A percentile compares a stretch with the other conserved stretches of the same genome.
Conservation (phyloP, 1,140 invertebrate species). For the Hydropsyche tenuis region DNA sequence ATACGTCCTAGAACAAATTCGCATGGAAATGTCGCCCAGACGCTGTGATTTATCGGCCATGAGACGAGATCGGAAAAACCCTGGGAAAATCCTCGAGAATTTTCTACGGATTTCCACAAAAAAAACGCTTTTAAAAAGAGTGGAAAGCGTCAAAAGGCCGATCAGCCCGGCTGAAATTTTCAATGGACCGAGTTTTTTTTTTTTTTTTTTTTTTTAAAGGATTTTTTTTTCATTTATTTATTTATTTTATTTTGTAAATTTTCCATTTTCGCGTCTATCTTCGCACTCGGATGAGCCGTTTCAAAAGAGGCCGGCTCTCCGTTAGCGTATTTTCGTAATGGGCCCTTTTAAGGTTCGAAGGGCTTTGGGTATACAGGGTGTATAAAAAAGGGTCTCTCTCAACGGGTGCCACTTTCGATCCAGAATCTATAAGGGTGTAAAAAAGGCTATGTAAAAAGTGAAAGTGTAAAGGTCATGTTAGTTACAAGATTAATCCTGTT, state of each 20-base stretch:
- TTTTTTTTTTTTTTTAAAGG: background rate
- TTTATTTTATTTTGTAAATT: conserved; percentile 1
- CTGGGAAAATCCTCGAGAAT: background rate
- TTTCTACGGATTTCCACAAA: too few relatives aligned
- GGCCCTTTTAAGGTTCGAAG: background rate
- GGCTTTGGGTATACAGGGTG: too few relatives aligned
- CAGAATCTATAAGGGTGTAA: too few relatives aligned
- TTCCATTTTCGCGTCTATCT: conserved; percentile 23
- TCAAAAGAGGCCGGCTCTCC: background rate
- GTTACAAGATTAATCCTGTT: too few relatives aligned
- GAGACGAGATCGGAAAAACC: conserved; percentile 1
- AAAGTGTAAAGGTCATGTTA: too few relatives aligned
- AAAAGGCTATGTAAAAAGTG: too few relatives aligned
- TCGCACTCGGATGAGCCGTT: conserved; percentile 13
- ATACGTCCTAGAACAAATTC: conserved; percentile 18
- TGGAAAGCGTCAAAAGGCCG: too few relatives aligned
- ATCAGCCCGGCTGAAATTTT: too few relatives aligned
- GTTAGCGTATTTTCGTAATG: background rate
- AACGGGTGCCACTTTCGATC: too few relatives aligned
- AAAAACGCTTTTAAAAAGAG: too few relatives aligned
- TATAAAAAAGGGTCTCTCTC: too few relatives aligned
- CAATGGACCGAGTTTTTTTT: background rate
- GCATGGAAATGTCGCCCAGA: conserved; percentile 18
- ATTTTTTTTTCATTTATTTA: background rate
- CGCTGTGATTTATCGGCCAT: conserved; percentile 23